phyloP scores from a whole-genome alignment of 2,113 vertebrate species.

The Notechis scutatus region DNA sequence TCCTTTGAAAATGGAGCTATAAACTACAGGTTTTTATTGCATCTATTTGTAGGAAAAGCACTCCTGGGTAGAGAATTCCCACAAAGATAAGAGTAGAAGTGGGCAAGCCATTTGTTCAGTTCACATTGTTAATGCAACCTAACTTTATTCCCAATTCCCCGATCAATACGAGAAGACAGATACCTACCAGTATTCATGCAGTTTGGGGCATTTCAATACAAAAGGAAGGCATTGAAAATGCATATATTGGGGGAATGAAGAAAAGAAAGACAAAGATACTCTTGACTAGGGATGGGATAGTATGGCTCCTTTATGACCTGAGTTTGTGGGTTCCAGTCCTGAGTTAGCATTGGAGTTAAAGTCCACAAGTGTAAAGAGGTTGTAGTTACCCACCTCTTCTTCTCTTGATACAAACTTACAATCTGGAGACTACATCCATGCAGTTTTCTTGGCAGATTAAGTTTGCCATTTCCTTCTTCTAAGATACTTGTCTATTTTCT shows the following conservation, averaged over 20 bases:
- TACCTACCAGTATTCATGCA: neutral
- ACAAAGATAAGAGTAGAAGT: neutral
- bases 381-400: no score
- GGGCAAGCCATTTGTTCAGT: neutral
- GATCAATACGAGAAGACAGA: neutral
- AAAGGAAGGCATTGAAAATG: neutral
- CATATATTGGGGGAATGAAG: neutral
- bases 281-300: neutral
- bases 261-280: neutral
- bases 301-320: neutral
- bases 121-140: neutral
- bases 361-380: neutral
- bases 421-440: neutral
- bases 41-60: neutral
- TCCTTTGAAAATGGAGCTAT: neutral
- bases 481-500: neutral
- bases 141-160: neutral
- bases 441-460: neutral
- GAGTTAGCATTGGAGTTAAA: neutral
- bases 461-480: neutral
- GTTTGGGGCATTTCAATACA: neutral
- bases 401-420: neutral
- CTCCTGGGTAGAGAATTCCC: neutral
- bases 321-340: neutral
- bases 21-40: neutral